Evolutionary conservation across 1,140 invertebrate species (phyloP).

Genomic region (Chironomus striatipennis): DNA sequence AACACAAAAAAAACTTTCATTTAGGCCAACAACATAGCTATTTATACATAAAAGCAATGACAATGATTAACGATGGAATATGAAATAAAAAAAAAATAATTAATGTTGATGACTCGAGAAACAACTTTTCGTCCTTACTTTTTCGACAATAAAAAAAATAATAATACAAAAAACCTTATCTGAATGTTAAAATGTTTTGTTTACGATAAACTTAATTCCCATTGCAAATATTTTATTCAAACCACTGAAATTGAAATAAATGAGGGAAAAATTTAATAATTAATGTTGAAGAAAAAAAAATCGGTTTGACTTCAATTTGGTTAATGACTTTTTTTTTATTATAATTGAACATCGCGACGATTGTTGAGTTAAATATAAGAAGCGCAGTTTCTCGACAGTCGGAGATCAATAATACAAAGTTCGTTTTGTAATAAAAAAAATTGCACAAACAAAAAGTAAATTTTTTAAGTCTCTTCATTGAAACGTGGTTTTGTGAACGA

Average conservation of each 20-base stretch:
- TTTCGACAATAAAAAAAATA: too few relatives aligned
- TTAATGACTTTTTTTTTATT: not conserved
- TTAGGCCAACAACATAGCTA: too few relatives aligned
- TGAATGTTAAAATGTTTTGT: not conserved
- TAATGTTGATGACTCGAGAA: not conserved
- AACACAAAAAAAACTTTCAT: too few relatives aligned
- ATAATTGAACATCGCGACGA: not conserved
- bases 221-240: not conserved
- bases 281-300: not conserved
- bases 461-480: not conserved
- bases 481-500: not conserved
- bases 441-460: too few relatives aligned
- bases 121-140: not conserved
- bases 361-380: too few relatives aligned
- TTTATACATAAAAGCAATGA: not conserved
- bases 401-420: not conserved
- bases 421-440: not conserved
- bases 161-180: too few relatives aligned
- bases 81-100: conserved; percentile 10
- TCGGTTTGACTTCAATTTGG: not conserved
- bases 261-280: not conserved
- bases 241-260: not conserved
- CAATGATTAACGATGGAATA: conserved; percentile 19
- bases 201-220: not conserved
- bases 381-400: not conserved